Evolutionary conservation across 2,888 invertebrate species (phyloP).

Genomic region (Trichopria drosophilae): DNA sequence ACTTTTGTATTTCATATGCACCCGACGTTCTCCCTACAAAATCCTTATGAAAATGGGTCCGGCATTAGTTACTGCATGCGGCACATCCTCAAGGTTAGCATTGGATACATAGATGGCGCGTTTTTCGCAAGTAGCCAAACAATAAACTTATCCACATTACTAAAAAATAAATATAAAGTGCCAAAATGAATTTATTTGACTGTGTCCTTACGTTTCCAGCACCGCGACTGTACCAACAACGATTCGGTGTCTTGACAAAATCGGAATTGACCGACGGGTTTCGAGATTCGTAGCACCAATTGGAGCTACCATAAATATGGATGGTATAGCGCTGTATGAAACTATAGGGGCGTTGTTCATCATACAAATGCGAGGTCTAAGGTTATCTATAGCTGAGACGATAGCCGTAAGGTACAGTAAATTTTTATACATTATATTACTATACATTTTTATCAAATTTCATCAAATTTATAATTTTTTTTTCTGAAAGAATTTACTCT

Average conservation of each 20-base stretch:
- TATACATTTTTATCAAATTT: not conserved
- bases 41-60: constrained; percentile 81
- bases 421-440: too few species aligned
- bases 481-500: too few species aligned
- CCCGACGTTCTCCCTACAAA: constrained; percentile 79
- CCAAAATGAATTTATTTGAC: not conserved
- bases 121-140: too few species aligned
- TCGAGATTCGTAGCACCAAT: constrained; percentile 95
- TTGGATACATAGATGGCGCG: too few species aligned
- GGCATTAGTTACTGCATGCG: constrained; percentile 93
- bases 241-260: constrained; percentile 87
- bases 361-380: constrained; percentile 84
- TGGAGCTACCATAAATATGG: constrained; percentile 98
- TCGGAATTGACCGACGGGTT: constrained; percentile 87
- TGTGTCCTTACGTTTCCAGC: constrained; percentile 57
- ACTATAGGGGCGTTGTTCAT: constrained; percentile 98
- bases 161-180: not conserved
- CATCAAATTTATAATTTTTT: not conserved
- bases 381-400: constrained; percentile 83
- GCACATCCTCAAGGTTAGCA: constrained; percentile 79
- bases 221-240: constrained; percentile 96
- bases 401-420: constrained; percentile 82
- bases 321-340: constrained; percentile 95
- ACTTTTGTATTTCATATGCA: constrained; percentile 78
- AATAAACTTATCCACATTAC: too few species aligned